Evolutionary conservation across 1,140 invertebrate genomes (phyloP), one percentile per base, ranked within the genome.

Genomic region (Fragariocoptes setiger): DNA sequence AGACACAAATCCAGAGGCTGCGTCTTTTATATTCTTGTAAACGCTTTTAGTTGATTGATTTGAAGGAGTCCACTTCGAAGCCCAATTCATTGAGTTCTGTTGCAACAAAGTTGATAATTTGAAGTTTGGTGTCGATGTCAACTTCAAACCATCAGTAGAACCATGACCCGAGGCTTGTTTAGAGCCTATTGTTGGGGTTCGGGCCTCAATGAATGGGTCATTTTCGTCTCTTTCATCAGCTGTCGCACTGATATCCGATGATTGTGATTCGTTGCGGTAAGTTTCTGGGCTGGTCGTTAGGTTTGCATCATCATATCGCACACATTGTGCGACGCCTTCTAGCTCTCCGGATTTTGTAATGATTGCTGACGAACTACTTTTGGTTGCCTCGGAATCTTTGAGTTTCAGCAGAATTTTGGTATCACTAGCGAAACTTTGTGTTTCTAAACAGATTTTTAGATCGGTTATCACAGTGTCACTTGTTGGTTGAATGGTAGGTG

Each of bases 391-490:
- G 46, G 42, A 35, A 40, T 39, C 38, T 20, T 37, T 21, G 18
- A 74, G 53, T 49, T 74, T 74, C 44, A 67, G 66, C 44, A 76
- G 58, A 22, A 76, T 69, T 49, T 72, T 67, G 3, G 70, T 69
- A 54, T 76, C 74, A 17, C 67, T 70, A 1, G 68, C 73, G 53
- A 72, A 73, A 53, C 70, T 74, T 49, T 72, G 68, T 2, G 69
- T 71, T 39, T 69, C 60, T 8, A 64, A 54, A 50, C 48, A 48
- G 14, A 21, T 38, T 42, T 45, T 43, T 39, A 13, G 14, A 15
- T 17, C 2, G 16, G n/a, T n/a, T n/a, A n/a, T n/a, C n/a, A n/a
- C n/a, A n/a, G n/a, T n/a, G n/a, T n/a, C n/a, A n/a, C n/a, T n/a
- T n/a, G n/a, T n/a, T n/a, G n/a, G n/a, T n/a, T n/a, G n/a, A n/a